Base-by-base conservation (phyloP, 2,888 invertebrate species). In the Drosophila kanekoi region DNA sequence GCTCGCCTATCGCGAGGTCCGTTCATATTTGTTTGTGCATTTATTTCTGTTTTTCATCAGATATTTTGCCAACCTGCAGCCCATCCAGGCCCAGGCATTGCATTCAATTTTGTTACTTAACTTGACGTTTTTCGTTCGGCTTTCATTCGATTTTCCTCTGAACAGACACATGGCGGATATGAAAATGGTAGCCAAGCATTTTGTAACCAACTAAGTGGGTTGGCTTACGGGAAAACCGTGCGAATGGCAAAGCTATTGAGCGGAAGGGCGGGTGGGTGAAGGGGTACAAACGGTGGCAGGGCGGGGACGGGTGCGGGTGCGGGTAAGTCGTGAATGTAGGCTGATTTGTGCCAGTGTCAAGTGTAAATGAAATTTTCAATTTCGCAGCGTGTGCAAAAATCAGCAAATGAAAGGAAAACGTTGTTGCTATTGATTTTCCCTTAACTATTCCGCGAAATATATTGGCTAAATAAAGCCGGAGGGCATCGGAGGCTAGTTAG, bases 341-440 rank as follows among this genome's bases (percentile, higher is more conserved):
- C 47, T 23, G 52, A 35, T 61, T 66, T 57, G 71, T 69, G 74
- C 59, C 80, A 57, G 44, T 79, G 89, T 86, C 83, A 86, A 83
- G 88, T 86, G 87, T 79, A 86, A 88, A 88, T 79, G 71, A 72
- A 88, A 77, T 69, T 88, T 79, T 63, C 71, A 82, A 68, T 79
- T 88, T 77, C 68, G 83, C 87, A 54, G 57, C 56, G 70, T 81
- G 72, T 66, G 85, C 82, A 53, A 66, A 83, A 76, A 70, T 63
- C 68, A 58, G 57, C 58, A 35, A 74, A 67, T 53, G 64, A 77
- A 64, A 64, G 72, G 53, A 61, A 78, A 66, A 63, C 66, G 60
- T 52, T 59, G 64, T 38, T 35, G 33, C 13, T 83, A 88, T 88
- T 77, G 83, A 88, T 83, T 88, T 85, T 83, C 48, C 47, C 60